Conservation (phyloP, 2,113 vertebrate genomes). For the Typhlomys cinereus region DNA sequence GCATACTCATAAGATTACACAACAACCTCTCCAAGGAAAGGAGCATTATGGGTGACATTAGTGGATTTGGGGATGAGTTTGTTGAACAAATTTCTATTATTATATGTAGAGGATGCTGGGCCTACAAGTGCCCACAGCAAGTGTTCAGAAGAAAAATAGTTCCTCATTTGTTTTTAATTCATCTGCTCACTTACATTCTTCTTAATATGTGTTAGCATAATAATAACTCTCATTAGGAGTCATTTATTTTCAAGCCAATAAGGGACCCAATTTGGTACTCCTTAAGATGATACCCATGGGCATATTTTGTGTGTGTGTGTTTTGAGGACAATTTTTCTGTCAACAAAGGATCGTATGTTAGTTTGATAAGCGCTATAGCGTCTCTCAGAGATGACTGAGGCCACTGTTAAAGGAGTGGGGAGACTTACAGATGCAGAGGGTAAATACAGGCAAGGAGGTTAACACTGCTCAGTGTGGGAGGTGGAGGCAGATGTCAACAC, state of each 20-base stretch:
- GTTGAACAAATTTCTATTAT: neutral
- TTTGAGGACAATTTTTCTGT: neutral
- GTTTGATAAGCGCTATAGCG: conserved; percentile 33
- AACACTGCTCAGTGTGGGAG: neutral
- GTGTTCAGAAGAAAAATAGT: neutral
- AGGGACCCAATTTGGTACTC: neutral
- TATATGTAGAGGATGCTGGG: neutral
- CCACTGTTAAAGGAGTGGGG: conserved; percentile 9
- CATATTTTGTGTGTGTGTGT: conserved; percentile 28
- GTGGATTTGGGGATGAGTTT: conserved; percentile 8
- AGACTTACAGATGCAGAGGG: neutral
- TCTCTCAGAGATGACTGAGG: neutral
- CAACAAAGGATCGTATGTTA: neutral
- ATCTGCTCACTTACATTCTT: neutral
- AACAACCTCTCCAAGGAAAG: neutral
- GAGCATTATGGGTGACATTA: neutral
- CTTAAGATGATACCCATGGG: conserved; percentile 38
- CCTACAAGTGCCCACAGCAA: neutral
- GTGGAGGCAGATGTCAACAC: neutral
- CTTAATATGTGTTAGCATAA: conserved; percentile 37
- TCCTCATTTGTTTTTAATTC: conserved; percentile 38
- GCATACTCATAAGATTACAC: neutral
- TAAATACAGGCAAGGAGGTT: neutral
- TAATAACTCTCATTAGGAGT: conserved; percentile 40
- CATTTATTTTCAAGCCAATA: conserved; percentile 3